Conservation (phyloP, 2,888 invertebrate genomes). For the Pheosia tremula region DNA sequence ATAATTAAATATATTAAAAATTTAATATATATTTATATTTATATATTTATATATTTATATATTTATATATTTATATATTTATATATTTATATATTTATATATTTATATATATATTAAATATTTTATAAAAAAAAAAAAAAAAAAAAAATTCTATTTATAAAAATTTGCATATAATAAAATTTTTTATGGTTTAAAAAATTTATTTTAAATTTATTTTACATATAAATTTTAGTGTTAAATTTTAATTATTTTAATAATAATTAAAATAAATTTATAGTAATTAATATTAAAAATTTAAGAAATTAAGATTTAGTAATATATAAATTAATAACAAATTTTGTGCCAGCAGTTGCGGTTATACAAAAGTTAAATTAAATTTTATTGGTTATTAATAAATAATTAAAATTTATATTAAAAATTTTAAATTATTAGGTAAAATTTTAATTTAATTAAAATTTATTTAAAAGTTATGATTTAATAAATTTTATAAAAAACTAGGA, state of each 20-base stretch:
- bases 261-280: constrained; percentile 59
- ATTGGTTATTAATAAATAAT: constrained; percentile 69
- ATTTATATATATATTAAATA: constrained; percentile 37
- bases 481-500: constrained; percentile 85
- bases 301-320: constrained; percentile 86
- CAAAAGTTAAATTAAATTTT: constrained; percentile 85
- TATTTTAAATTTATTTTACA: constrained; percentile 82
- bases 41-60: constrained; percentile 9
- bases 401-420: constrained; percentile 60
- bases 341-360: constrained; percentile 90
- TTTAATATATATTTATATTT: background rate
- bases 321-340: constrained; percentile 86
- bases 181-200: constrained; percentile 79
- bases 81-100: constrained; percentile 9
- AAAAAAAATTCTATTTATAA: constrained; percentile 63
- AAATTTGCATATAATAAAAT: constrained; percentile 57
- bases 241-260: constrained; percentile 71
- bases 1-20: constrained; percentile 9
- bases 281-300: constrained; percentile 84
- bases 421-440: constrained; percentile 84
- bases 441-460: constrained; percentile 75
- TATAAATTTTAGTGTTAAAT: constrained; percentile 78
- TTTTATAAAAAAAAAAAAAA: constrained; percentile 56
- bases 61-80: constrained; percentile 36
- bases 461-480: constrained; percentile 62